phyloP scores from a whole-genome alignment of 2,888 invertebrate genomes.

The Caenorhabditis sulstoni region DNA sequence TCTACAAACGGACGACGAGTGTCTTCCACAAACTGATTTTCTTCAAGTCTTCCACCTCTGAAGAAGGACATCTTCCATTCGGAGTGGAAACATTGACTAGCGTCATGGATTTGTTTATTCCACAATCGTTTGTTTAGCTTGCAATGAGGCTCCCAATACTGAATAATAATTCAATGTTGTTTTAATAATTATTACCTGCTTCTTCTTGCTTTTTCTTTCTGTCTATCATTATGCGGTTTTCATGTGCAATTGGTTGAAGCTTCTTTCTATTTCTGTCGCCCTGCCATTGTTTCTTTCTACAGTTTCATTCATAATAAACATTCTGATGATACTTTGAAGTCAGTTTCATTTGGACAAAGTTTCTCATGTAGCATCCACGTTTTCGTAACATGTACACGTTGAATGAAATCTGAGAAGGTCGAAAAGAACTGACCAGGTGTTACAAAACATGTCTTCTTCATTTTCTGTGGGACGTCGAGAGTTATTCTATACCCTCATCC shows the following conservation, averaged over 20 bases:
- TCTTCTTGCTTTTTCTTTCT: constrained; percentile 28
- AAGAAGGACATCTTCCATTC: constrained; percentile 69
- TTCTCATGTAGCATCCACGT: constrained; percentile 48
- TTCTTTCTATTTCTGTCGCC: constrained; percentile 36
- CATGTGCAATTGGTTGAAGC: constrained; percentile 47
- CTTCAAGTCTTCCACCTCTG: constrained; percentile 23
- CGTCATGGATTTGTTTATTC: constrained; percentile 75
- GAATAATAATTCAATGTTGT: constrained; percentile 44
- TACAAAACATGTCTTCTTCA: constrained; percentile 60
- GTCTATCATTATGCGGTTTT: constrained; percentile 47
- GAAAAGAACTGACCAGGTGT: constrained; percentile 61
- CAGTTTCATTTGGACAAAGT: constrained; percentile 4
- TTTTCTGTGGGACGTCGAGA: constrained; percentile 34
- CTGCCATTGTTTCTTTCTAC: constrained; percentile 40
- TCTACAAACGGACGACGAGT: constrained; percentile 58
- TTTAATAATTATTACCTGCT: constrained; percentile 29
- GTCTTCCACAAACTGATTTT: constrained; percentile 31
- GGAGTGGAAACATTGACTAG: constrained; percentile 75
- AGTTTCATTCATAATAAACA: neutral
- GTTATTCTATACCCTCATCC: constrained; percentile 37
- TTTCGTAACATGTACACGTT: constrained; percentile 53
- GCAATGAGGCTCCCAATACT: constrained; percentile 12
- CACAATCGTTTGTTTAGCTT: constrained; percentile 63
- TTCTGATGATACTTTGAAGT: constrained; percentile 3
- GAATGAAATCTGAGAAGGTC: constrained; percentile 52